Base-by-base conservation (phyloP, 2,888 invertebrate genomes). In the Microchrysa polita region DNA sequence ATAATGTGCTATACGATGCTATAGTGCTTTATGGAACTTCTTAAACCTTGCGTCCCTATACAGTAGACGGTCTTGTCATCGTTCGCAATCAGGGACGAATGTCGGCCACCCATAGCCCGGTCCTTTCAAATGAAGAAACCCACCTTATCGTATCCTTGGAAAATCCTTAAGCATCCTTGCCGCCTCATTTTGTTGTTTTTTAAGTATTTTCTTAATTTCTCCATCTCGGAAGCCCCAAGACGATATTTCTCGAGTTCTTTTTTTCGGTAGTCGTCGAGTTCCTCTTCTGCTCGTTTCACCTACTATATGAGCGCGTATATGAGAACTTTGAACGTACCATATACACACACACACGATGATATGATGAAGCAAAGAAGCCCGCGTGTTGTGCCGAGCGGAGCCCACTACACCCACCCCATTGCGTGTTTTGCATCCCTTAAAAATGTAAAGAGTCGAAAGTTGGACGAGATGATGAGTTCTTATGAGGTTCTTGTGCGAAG, bases 201-300 rank as follows among this genome's bases (percentile, higher is more conserved):
- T 71, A 73, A 75, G 75, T 61, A 72, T 75, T 75, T 75, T 75
- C 75, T 75, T 75, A 75, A 75, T 75, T 75, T 75, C 75, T 73
- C 67, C 72, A 75, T 71, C 73, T 73, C 75, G 73, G 57, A 61
- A 73, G 69, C 53, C 44, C 72, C 72, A 69, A 57, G 71, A 72
- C 72, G 67, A 73, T 67, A 67, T 73, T 74, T 34, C 48, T 48
- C 48, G 4, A 5, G 5, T 48, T 48, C 12, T 73, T 69, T 73
- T 69, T 48, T n/a, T n/a, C 72, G 67, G 69, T 67, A 67, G 67
- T 74, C 7, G 5, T 48, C 48, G 4, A 5, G 5, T 48, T 48
- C 12, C 67, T 69, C 69, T 69, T 48, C 44, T 60, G 67, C 53
- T 72, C 67, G 52, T 42, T 61, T 61, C 61, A 73, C 20, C 55